A percentile compares a stretch with the other conserved stretches of the same genome.
phyloP scores from a whole-genome alignment of 2,888 invertebrate species.

The Himalopsyche tibetana region DNA sequence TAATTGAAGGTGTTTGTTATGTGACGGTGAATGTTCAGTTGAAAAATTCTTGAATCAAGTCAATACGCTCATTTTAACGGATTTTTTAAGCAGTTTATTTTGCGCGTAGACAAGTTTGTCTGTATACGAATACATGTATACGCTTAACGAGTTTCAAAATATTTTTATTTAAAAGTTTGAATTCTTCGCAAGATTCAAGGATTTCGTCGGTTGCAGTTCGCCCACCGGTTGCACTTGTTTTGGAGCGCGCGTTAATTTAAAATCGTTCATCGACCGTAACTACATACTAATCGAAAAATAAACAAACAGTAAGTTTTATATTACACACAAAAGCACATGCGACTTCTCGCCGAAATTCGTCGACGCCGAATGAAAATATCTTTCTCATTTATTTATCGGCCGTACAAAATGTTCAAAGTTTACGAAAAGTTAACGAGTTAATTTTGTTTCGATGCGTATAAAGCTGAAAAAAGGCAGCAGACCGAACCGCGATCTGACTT shows the following conservation, averaged over 20 bases:
- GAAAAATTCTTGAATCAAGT: neutral
- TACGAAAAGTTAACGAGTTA: slow-evolving; percentile 13
- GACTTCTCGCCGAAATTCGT: neutral
- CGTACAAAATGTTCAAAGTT: slow-evolving; percentile 13
- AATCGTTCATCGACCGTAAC: slow-evolving; percentile 27
- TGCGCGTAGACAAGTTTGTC: neutral
- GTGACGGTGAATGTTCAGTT: neutral
- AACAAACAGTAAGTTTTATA: neutral
- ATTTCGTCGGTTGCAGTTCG: slow-evolving; percentile 13
- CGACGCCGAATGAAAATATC: neutral
- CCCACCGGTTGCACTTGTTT: slow-evolving; percentile 27
- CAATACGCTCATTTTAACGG: slow-evolving; percentile 5
- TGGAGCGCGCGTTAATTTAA: slow-evolving; percentile 23
- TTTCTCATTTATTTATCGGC: slow-evolving; percentile 19
- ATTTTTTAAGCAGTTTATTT: slow-evolving; percentile 6
- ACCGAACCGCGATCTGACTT: slow-evolving; percentile 29
- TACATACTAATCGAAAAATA: slow-evolving; percentile 9
- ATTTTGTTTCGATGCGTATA: neutral
- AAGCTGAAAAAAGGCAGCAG: slow-evolving; percentile 11
- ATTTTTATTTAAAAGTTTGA: slow-evolving; percentile 7
- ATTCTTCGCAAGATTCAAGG: neutral
- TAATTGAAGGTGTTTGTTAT: neutral
- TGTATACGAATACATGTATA: neutral
- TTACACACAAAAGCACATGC: neutral
- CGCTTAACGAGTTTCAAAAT: slow-evolving; percentile 25